Evolutionary conservation across 1,140 invertebrate species (phyloP).

Genomic region (Drosophila pallidifrons): DNA sequence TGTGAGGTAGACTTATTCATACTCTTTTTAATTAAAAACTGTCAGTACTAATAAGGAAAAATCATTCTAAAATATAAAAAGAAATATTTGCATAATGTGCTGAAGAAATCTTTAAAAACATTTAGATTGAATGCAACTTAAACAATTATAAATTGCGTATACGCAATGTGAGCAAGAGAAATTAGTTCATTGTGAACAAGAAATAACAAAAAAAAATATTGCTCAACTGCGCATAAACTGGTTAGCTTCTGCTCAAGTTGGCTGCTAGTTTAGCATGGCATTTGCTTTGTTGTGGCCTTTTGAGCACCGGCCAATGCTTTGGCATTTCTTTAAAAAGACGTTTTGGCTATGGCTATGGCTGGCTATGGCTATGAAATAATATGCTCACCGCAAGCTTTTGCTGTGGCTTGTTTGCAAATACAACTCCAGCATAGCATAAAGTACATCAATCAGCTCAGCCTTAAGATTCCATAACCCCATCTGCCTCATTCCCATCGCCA

Average conservation of each 20-base stretch:
- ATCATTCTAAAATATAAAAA: no score
- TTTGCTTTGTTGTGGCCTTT: slow-evolving; percentile 50
- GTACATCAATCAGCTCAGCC: slow-evolving; percentile 29
- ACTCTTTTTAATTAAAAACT: not conserved
- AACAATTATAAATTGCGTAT: slow-evolving; percentile 36
- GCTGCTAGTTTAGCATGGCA: slow-evolving; percentile 28
- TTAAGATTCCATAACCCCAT: slow-evolving; percentile 8
- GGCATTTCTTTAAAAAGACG: slow-evolving; percentile 54
- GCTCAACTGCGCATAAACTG: slow-evolving; percentile 37
- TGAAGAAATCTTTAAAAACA: not conserved
- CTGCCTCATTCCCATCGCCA: slow-evolving; percentile 4
- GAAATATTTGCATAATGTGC: not conserved
- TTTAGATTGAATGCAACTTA: not conserved
- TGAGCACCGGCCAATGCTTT: slow-evolving; percentile 29
- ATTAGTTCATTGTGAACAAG: not conserved
- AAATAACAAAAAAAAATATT: not conserved
- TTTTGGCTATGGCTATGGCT: slow-evolving; percentile 8
- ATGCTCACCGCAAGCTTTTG: slow-evolving; percentile 75
- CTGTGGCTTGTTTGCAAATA: slow-evolving; percentile 71
- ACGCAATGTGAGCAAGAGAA: slow-evolving; percentile 30
- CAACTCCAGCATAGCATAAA: slow-evolving; percentile 24
- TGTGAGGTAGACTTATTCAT: not conserved
- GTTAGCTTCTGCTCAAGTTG: slow-evolving; percentile 32
- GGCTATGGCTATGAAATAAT: slow-evolving; percentile 60
- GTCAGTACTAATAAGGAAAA: not conserved